phyloP scores from a whole-genome alignment of 2,113 vertebrate species.

The Trematomus loennbergii region DNA sequence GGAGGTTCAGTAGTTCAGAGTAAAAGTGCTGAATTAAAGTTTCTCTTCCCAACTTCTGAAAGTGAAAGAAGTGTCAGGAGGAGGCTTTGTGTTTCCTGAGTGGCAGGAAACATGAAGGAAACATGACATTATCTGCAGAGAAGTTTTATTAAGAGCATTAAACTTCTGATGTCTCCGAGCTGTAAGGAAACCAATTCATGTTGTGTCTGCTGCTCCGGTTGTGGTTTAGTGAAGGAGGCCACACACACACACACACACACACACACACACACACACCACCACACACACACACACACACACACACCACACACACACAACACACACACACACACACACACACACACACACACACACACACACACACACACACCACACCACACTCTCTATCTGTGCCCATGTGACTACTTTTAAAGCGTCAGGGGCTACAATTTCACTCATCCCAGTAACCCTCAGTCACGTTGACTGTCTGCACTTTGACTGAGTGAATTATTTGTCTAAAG shows the following conservation, averaged over 20 bases:
- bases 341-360: not conserved
- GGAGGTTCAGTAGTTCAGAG: slow-evolving; percentile 3
- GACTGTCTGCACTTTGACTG: not conserved
- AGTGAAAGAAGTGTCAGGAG: slow-evolving; percentile 14
- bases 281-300: not conserved
- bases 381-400: not conserved
- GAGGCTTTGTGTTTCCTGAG: slow-evolving; percentile 27
- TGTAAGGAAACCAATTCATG: slow-evolving; percentile 37
- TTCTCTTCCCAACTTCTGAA: not conserved
- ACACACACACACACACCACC: slow-evolving; percentile 14
- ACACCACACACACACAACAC: no score
- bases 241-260: not conserved
- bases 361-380: no score
- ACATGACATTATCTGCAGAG: slow-evolving; percentile 47
- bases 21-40: not conserved
- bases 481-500: no score
- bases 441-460: not conserved
- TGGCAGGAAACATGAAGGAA: slow-evolving; percentile 14
- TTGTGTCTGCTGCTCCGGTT: slow-evolving; percentile 14
- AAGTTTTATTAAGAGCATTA: slow-evolving; percentile 49
- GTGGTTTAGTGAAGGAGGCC: slow-evolving; percentile 33
- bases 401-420: not conserved
- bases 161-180: slow-evolving; percentile 46
- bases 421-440: not conserved
- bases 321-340: no score